Percentiles rank a stretch among this genome's conserved stretches.
phyloP scores from a whole-genome alignment of 2,888 invertebrate species.

The Cerastoderma edule region DNA sequence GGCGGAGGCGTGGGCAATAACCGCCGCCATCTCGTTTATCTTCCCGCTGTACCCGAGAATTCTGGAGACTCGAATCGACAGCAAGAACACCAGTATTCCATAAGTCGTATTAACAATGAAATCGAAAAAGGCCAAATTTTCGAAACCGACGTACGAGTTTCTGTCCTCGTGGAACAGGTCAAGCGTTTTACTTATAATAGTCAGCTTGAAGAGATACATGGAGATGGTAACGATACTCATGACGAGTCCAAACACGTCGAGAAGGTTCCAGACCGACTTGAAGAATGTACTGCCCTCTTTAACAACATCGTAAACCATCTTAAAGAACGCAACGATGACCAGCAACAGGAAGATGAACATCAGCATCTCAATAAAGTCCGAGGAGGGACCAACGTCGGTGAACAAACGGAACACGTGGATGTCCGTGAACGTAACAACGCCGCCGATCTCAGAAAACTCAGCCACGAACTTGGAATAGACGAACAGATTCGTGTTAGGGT shows the following conservation, averaged over 20 bases:
- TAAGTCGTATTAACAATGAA: conserved; percentile 73
- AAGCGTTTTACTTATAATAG: conserved; percentile 55
- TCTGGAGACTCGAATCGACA: conserved; percentile 68
- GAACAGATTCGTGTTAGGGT: conserved; percentile 75
- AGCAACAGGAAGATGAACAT: conserved; percentile 60
- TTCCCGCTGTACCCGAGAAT: conserved; percentile 85
- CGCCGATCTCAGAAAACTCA: conserved; percentile 75
- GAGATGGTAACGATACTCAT: conserved; percentile 78
- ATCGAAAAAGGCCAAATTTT: conserved; percentile 81
- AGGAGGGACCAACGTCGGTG: conserved; percentile 53
- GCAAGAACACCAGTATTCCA: conserved; percentile 66
- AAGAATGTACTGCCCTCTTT: conserved; percentile 75
- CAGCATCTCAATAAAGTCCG: conserved; percentile 61
- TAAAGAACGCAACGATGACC: conserved; percentile 54
- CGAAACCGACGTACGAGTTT: conserved; percentile 79
- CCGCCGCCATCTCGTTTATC: conserved; percentile 84
- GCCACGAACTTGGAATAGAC: conserved; percentile 68
- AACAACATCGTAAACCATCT: conserved; percentile 52
- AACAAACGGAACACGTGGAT: conserved; percentile 67
- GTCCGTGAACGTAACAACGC: conserved; percentile 59
- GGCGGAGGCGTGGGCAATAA: conserved; percentile 80
- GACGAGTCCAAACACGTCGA: conserved; percentile 81
- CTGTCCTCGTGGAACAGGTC: conserved; percentile 61
- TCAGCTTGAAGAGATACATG: conserved; percentile 72
- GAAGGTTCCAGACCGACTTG: conserved; percentile 82